A percentile compares a stretch with the other conserved stretches of the same genome.
Evolutionary conservation across 2,113 vertebrate species (phyloP).

Genomic region (Mobula birostris): DNA sequence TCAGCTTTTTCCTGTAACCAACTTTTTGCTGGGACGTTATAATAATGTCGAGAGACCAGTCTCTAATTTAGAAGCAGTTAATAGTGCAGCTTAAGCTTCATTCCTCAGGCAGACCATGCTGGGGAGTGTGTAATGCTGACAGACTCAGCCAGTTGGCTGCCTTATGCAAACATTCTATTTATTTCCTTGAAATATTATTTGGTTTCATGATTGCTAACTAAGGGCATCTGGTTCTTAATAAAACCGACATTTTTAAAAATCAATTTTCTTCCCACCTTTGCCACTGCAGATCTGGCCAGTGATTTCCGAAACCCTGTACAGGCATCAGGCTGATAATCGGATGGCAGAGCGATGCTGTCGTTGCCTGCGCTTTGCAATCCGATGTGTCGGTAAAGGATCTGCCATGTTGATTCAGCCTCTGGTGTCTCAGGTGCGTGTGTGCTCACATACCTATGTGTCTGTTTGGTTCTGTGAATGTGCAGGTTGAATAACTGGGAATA

Average conservation of each 20-base stretch:
- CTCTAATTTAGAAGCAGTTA: not conserved
- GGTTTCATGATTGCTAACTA: not conserved
- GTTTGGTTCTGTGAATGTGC: not conserved
- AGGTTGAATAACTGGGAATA: not conserved
- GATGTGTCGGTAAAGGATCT: conserved; percentile 93
- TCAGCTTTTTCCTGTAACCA: not conserved
- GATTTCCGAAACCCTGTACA: conserved; percentile 87
- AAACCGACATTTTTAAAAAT: not conserved
- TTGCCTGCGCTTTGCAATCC: conserved; percentile 88
- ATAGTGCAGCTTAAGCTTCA: not conserved
- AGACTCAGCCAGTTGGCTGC: not conserved
- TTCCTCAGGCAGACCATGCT: not conserved
- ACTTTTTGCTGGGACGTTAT: not conserved
- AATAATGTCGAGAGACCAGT: not conserved
- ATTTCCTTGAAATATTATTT: not conserved
- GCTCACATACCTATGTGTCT: not conserved
- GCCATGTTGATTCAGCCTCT: conserved; percentile 86
- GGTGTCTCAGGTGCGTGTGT: conserved; percentile 77
- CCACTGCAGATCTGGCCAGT: conserved; percentile 86
- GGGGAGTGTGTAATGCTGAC: not conserved
- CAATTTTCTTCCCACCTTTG: not conserved
- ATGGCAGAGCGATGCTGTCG: conserved; percentile 95
- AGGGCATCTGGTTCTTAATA: not conserved
- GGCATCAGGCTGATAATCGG: conserved; percentile 87
- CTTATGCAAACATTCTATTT: not conserved